Conservation (phyloP, 2,888 invertebrate species). For the Aphidoletes aphidimyza region DNA sequence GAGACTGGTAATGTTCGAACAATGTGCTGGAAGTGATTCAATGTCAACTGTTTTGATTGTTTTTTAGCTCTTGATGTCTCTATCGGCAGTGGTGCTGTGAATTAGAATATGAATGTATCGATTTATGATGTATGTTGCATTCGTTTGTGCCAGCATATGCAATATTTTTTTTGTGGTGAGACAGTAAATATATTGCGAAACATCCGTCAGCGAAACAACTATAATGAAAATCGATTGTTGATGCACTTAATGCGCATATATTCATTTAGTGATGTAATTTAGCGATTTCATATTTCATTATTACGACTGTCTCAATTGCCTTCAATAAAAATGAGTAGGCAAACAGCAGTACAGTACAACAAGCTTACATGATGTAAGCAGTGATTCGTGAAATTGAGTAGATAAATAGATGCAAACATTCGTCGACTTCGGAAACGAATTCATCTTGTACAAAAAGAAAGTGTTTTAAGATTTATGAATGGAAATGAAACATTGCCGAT, state of each 20-base stretch:
- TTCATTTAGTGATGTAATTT: slow-evolving; percentile 18
- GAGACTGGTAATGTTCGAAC: too few species aligned
- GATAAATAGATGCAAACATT: slow-evolving; percentile 23
- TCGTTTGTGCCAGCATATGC: too few species aligned
- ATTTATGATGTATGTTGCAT: background rate
- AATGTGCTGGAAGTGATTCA: too few species aligned
- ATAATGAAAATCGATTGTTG: background rate
- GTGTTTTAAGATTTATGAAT: background rate
- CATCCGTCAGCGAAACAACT: background rate
- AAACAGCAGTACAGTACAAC: background rate
- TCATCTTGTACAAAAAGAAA: background rate
- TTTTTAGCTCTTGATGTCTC: too few species aligned
- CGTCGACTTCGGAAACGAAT: background rate
- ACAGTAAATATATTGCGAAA: background rate
- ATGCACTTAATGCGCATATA: background rate
- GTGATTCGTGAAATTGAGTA: background rate
- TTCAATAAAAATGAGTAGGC: slow-evolving; percentile 1
- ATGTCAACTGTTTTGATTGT: too few species aligned
- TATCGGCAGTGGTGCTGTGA: too few species aligned
- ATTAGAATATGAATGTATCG: too few species aligned
- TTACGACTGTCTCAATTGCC: background rate
- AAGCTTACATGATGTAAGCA: background rate
- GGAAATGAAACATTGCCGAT: background rate
- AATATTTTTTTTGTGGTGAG: too few species aligned
- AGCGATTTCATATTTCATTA: background rate